Percentiles rank a stretch among this genome's conserved stretches.
These are phyloP conservation scores for Lophius americanus DNA, from an alignment of 2,797 vertebrate genomes.

Conservation along the genomic window DNA sequence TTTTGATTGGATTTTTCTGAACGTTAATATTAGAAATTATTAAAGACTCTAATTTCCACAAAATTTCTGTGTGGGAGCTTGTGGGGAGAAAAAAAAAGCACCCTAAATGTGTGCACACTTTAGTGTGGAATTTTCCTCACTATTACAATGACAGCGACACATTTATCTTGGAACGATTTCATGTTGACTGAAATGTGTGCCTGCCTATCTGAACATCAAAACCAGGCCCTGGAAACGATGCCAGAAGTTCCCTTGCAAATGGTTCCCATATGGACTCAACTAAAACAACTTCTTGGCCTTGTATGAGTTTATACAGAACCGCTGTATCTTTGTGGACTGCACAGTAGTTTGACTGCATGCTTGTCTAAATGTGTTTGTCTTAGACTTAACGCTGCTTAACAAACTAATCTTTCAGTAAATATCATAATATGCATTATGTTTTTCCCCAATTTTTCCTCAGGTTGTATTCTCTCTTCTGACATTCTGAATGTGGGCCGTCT, in stretches of 20 bases:
- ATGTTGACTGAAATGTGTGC: slow-evolving; percentile 65
- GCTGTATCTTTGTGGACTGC: slow-evolving; percentile 64
- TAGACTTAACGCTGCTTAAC: slow-evolving; percentile 53
- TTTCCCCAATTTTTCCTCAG: slow-evolving; percentile 2
- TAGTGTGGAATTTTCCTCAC: slow-evolving; percentile 39
- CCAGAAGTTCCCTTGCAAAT: slow-evolving; percentile 75
- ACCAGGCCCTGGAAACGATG: slow-evolving; percentile 61
- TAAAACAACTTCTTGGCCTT: slow-evolving; percentile 70
- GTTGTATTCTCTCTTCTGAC: slow-evolving; percentile 11
- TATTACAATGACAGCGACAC: slow-evolving; percentile 56
- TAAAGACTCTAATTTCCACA: slow-evolving; percentile 2
- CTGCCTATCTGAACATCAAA: slow-evolving; percentile 76
- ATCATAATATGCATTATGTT: slow-evolving; percentile 3
- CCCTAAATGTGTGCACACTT: slow-evolving; percentile 37
- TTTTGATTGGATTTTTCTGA: slow-evolving; percentile 10
- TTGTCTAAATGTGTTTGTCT: slow-evolving; percentile 72
- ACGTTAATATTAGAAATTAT: slow-evolving; percentile 30
- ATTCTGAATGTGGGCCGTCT: slow-evolving; percentile 3
- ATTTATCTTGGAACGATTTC: slow-evolving; percentile 71
- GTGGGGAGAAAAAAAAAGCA: slow-evolving; percentile 33
- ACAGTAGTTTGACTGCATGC: slow-evolving; percentile 71
- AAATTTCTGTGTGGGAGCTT: slow-evolving; percentile 16
- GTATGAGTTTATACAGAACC: slow-evolving; percentile 67
- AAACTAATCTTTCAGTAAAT: slow-evolving; percentile 43
- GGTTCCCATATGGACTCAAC: slow-evolving; percentile 76